Conservation (phyloP, 2,113 vertebrate species). For the Parotia lawesii region DNA sequence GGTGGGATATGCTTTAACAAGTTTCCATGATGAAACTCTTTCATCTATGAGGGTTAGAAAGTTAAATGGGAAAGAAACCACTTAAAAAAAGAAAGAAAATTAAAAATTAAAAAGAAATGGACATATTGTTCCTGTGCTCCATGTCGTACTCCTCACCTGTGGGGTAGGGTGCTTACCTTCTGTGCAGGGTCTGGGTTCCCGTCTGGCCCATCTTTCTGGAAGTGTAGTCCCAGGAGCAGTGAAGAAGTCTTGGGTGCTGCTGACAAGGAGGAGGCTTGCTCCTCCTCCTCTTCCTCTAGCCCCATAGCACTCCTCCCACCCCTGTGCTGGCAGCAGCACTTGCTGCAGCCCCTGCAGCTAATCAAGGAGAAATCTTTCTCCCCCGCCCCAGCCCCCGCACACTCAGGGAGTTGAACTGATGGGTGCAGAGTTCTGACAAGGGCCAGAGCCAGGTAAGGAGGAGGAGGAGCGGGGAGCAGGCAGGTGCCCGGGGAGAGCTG, state of each 20-base stretch:
- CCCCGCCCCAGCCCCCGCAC: background rate
- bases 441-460: slow-evolving; percentile 28
- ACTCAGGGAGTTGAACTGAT: background rate
- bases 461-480: background rate
- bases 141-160: background rate
- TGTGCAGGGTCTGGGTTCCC: background rate
- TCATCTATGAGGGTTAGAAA: background rate
- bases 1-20: background rate
- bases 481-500: background rate
- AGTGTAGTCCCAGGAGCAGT: background rate
- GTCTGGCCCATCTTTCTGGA: background rate
- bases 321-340: background rate
- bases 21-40: background rate
- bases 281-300: background rate
- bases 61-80: background rate
- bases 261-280: background rate
- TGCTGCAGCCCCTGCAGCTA: background rate
- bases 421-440: background rate
- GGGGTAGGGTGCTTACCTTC: background rate
- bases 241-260: background rate
- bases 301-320: background rate
- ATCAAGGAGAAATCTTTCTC: background rate
- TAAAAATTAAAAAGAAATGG: background rate
- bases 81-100: background rate
- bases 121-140: background rate